These are phyloP conservation scores for Lucilia cuprina DNA, from an alignment of 1,140 invertebrate genomes.

Conservation along the genomic window DNA sequence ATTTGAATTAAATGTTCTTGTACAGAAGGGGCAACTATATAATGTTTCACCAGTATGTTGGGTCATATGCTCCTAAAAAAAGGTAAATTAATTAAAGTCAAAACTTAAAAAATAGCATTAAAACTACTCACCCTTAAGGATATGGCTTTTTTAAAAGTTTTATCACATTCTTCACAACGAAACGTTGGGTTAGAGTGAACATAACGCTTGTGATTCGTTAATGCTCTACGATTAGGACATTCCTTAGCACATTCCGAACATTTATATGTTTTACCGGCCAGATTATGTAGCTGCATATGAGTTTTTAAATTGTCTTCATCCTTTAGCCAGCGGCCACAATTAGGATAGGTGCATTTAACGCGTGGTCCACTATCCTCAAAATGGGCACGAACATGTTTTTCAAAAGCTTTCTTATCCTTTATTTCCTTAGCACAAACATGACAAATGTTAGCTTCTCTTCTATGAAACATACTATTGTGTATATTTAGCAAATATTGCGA, in stretches of 20 bases:
- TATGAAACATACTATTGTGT: slow-evolving; percentile 53
- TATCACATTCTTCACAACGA: slow-evolving; percentile 56
- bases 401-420: slow-evolving; percentile 56
- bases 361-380: slow-evolving; percentile 58
- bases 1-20: slow-evolving; percentile 57
- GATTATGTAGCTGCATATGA: slow-evolving; percentile 53
- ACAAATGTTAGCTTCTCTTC: slow-evolving; percentile 52
- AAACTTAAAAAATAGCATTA: background rate
- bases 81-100: background rate
- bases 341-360: slow-evolving; percentile 52
- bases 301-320: slow-evolving; percentile 55
- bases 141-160: slow-evolving; percentile 60
- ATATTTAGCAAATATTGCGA: slow-evolving; percentile 55
- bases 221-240: slow-evolving; percentile 52
- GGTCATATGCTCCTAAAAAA: slow-evolving; percentile 55
- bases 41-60: slow-evolving; percentile 58
- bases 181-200: slow-evolving; percentile 55
- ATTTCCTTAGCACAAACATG: slow-evolving; percentile 58
- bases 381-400: slow-evolving; percentile 57
- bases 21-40: slow-evolving; percentile 58
- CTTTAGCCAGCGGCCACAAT: slow-evolving; percentile 57
- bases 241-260: slow-evolving; percentile 55
- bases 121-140: slow-evolving; percentile 47
- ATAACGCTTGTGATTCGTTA: slow-evolving; percentile 55
- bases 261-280: slow-evolving; percentile 42